Evolutionary conservation across 2,797 vertebrate genomes (phyloP).

Genomic region (Spondyliosoma cantharus): DNA sequence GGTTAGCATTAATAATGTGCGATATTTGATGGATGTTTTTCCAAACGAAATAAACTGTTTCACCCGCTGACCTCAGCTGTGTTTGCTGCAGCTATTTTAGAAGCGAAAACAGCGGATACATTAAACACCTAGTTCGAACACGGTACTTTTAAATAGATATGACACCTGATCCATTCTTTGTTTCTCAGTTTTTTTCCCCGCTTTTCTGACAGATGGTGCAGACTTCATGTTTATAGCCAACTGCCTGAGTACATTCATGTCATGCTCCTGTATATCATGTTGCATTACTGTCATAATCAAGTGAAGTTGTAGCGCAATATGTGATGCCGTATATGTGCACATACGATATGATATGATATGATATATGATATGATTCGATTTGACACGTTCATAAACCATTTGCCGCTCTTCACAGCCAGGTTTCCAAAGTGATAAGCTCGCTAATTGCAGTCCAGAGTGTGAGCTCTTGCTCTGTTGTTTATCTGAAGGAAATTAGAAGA

Average conservation of each 20-base stretch:
- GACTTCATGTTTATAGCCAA: background rate
- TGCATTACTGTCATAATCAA: background rate
- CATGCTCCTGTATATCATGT: background rate
- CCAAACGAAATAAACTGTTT: too few species aligned
- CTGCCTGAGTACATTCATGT: background rate
- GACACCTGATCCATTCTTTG: background rate
- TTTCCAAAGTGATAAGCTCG: slow-evolving; percentile 35
- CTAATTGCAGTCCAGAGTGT: slow-evolving; percentile 64
- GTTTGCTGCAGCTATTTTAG: too few species aligned
- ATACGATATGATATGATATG: background rate
- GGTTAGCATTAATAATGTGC: too few species aligned
- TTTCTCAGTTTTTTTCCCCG: too few species aligned
- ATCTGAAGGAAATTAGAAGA: slow-evolving; percentile 67
- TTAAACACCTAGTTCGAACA: background rate
- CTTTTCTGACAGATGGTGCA: background rate
- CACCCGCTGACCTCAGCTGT: too few species aligned
- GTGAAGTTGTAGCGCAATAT: background rate
- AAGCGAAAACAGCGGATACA: too few species aligned
- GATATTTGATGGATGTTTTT: too few species aligned
- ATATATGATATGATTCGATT: slow-evolving; percentile 29
- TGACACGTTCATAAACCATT: slow-evolving; percentile 12
- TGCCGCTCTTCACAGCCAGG: slow-evolving; percentile 18
- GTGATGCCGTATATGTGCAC: background rate
- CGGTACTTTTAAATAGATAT: background rate
- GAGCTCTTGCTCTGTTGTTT: slow-evolving; percentile 64